Base-by-base conservation (phyloP, 2,888 invertebrate species). In the Drosophila subsilvestris region DNA sequence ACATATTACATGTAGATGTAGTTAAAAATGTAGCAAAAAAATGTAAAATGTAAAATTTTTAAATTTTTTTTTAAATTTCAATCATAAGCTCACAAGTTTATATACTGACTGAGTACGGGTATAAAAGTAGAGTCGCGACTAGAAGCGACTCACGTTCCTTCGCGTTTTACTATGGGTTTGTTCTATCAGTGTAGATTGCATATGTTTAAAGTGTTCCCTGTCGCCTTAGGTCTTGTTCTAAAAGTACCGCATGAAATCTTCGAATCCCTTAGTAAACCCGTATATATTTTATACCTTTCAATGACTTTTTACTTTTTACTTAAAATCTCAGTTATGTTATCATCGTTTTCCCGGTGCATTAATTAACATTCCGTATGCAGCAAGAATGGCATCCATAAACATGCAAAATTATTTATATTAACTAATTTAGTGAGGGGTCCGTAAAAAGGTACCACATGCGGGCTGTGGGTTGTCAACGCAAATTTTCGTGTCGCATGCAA, bases 401-500 rank as follows among this genome's bases (percentile, higher is more conserved):
- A 62, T 54, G 72, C 58, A 61, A 79, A 79, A 76, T 57, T 76
- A 75, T 80, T 80, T 82, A 82, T 85, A 87, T 85, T 74, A 87
- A 82, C 86, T 78, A 74, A 85, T 87, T 67, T 65, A 57, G 55
- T 50, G 48, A 43, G 47, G 50, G 37, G 37, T 7, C 0, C 47
- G 48, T 59, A 55, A 37, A 20, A 17, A 14, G 44, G 12, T 0
- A 51, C 44, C 32, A 14, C 60, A 51, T 14, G 27, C 22, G 62
- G 45, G 8, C 5, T 83, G 76, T 86, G 69, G 81, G 75, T 79
- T 84, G 84, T 84, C 80, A 78, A 82, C 80, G 76, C 76, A 76
- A 75, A 78, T 84, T 76, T 74, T 55, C 79, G 74, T 80, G 87
- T 66, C 53, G 71, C 84, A 83, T 83, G 79, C 86, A 79, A 78